A percentile compares a stretch with the other conserved stretches of the same genome.
phyloP scores from a whole-genome alignment of 1,140 invertebrate genomes.

The Bombus superbus region DNA sequence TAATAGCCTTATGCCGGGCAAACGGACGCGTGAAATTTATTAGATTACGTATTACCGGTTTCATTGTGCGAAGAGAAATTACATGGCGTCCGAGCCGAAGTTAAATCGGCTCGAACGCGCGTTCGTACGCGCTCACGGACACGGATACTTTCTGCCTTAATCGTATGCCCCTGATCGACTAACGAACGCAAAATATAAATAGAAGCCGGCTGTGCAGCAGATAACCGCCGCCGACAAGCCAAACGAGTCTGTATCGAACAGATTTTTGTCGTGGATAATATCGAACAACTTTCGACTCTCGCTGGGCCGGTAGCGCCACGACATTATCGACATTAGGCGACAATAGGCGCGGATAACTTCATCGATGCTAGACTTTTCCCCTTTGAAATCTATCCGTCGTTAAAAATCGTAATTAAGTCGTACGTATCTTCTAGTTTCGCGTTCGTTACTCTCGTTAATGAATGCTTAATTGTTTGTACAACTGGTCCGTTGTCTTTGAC shows the following conservation, averaged over 20 bases:
- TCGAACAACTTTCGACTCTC: slow-evolving; percentile 35
- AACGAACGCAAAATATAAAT: slow-evolving; percentile 65
- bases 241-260: slow-evolving; percentile 51
- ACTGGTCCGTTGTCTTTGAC: not conserved
- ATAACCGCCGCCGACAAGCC: slow-evolving; percentile 57
- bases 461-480: not conserved
- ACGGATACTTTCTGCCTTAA: slow-evolving; percentile 41
- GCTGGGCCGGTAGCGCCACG: not conserved
- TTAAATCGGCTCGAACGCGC: not conserved
- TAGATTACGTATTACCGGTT: not conserved
- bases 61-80: not conserved
- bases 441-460: not conserved
- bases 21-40: not conserved
- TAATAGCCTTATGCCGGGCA: not conserved
- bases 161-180: slow-evolving; percentile 53
- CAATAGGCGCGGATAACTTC: slow-evolving; percentile 13
- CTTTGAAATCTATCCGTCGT: rapidly evolving
- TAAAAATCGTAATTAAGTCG: not conserved
- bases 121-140: slow-evolving; percentile 4
- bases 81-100: not conserved
- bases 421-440: not conserved
- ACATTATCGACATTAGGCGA: slow-evolving; percentile 4
- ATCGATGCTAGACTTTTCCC: not conserved
- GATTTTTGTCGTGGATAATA: slow-evolving; percentile 48
- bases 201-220: slow-evolving; percentile 51